Evolutionary conservation across 2,888 invertebrate species (phyloP), one percentile per base, ranked within the genome.

Genomic region (Patella pellucida): DNA sequence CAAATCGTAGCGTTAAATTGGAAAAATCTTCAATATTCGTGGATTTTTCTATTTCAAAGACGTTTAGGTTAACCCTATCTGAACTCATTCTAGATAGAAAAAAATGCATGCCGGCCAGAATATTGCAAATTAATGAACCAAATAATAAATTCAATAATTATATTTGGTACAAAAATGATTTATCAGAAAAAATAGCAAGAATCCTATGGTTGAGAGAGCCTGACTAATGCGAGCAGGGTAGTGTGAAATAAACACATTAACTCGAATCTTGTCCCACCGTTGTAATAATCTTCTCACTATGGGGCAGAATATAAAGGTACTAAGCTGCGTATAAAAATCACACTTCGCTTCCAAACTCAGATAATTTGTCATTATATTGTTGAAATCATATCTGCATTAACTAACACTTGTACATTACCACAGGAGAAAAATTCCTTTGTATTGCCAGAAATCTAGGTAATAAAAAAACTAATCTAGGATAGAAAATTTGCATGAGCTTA

Each of bases 81-180:
- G 62, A 62, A 62, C 62, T 62, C 62, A 62, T 62, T 62, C 12
- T 19, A 14, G 23, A 23, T 23, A 62, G 62, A 62, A 62, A 62
- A 62, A 62, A 62, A 19, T 62, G 19, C 23, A 62, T 62, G 62
- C 62, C 62, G 62, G 62, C 23, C 70, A 73, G 73, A 76, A 78
- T 79, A 79, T 81, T 81, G 76, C 71, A 79, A 76, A 75, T 75
- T 78, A 81, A 79, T 78, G 81, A 79, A 78, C 76, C 79, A 69
- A 69, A 79, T 79, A 79, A 81, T 81, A 79, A 81, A 81, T 79
- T 78, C 78, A 79, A 78, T 81, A 79, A 81, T 81, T 79, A 77
- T 78, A 75, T 76, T 76, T 75, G 77, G 70, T 76, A 73, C 74
- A 75, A 81, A 81, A 78, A 79, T 81, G 81, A 79, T 81, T 81